A percentile compares a stretch with the other conserved stretches of the same genome.
Evolutionary conservation across 1,140 invertebrate genomes (phyloP).

Genomic region (Centruroides vittatus): DNA sequence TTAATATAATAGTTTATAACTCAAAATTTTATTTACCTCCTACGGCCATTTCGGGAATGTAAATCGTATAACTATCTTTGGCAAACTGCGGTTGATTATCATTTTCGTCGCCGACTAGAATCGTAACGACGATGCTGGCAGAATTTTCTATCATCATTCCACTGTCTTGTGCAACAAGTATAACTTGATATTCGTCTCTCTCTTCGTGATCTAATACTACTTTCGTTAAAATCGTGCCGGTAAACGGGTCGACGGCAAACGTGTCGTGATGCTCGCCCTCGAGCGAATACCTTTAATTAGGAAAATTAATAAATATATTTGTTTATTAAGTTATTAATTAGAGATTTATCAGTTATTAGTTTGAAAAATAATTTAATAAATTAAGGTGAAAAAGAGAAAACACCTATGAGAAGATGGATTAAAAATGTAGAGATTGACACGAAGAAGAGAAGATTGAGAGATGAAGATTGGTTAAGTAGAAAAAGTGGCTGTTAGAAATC

Average conservation of each 20-base stretch:
- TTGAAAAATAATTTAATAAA: no score
- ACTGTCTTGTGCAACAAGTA: conserved; percentile 78
- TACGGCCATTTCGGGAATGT: conserved; percentile 58
- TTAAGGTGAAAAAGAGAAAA: no score
- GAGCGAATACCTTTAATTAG: conserved; percentile 10
- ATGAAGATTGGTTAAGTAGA: no score
- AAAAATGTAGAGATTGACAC: no score
- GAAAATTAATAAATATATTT: neutral
- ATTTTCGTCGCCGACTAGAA: conserved; percentile 64
- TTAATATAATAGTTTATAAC: neutral
- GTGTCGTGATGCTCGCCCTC: conserved; percentile 1
- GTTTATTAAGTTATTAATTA: no score
- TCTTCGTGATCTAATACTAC: conserved; percentile 36
- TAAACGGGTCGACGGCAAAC: conserved; percentile 19
- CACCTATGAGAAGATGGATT: no score
- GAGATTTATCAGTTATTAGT: no score
- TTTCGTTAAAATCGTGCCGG: conserved; percentile 26
- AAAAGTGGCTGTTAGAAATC: no score
- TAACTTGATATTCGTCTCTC: conserved; percentile 57
- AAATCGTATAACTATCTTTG: conserved; percentile 50
- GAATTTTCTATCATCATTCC: conserved; percentile 11
- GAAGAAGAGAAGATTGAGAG: no score
- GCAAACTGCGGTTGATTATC: conserved; percentile 72
- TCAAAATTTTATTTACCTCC: conserved; percentile 35
- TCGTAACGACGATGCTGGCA: conserved; percentile 52